Evolutionary conservation across 2,888 invertebrate species (phyloP).

Genomic region (Axea sp.): DNA sequence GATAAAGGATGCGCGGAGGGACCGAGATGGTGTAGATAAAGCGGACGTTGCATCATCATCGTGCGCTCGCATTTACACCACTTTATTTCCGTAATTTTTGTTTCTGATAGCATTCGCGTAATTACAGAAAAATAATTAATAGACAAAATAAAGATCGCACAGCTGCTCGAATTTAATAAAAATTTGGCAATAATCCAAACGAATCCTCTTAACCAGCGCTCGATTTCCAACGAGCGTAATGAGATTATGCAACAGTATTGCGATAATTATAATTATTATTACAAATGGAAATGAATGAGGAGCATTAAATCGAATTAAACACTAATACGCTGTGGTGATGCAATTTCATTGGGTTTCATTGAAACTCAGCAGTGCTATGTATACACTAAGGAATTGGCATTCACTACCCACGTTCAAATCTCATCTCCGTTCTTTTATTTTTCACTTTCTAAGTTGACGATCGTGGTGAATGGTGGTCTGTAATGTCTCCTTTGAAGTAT

Average conservation of each 20-base stretch:
- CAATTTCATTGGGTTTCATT: no score
- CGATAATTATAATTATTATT: constrained; percentile 1
- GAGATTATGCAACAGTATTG: not conserved
- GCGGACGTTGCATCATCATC: not conserved
- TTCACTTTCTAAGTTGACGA: no score
- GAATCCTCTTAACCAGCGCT: constrained; percentile 14
- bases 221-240: not conserved
- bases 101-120: not conserved
- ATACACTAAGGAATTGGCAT: no score
- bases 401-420: no score
- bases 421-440: no score
- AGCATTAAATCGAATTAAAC: no score
- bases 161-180: constrained; percentile 24
- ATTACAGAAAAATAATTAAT: constrained; percentile 4
- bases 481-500: no score
- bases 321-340: no score
- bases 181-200: constrained; percentile 36
- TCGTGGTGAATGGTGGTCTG: no score
- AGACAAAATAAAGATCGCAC: constrained; percentile 1
- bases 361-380: no score
- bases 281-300: no score
- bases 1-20: not conserved
- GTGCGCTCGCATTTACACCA: not conserved
- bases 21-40: constrained; percentile 1
- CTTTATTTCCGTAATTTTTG: not conserved